Evolutionary conservation across 2,113 vertebrate species (phyloP), one percentile per base, ranked within the genome.

Genomic region (Himantopus leucocephalus): DNA sequence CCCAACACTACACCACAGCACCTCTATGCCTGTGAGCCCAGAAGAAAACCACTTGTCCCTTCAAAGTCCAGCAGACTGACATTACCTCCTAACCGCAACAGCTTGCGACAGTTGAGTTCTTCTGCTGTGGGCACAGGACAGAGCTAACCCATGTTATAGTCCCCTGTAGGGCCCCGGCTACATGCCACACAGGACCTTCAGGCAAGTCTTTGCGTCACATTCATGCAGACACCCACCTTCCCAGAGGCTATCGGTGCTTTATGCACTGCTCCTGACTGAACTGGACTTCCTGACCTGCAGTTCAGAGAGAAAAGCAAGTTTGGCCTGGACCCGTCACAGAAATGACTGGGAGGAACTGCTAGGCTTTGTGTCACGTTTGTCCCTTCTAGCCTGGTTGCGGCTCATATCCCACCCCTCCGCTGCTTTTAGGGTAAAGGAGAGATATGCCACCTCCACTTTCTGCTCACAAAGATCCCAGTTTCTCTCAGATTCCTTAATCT

Each of bases 171-270:
- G 19, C 29, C 39, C 50, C 6, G 1, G 50, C 50, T n/a, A 5
- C 1, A 1, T 2, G 17, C 43, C 62, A 45, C 14, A 1, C 37
- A 15, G 62, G 43, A 73, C 59, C 43, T 89, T 64, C 6, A 17
- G 47, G 39, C 37, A 27, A 45, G 26, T 9, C 58, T 77, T 85
- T 52, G 34, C 55, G 64, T 63, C 77, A 8, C 8, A 1, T 47
- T 64, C 63, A 6, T 4, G 10, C 48, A 59, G 87, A 14, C 13
- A 50, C 13, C 19, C 66, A 12, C 39, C 39, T 60, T 50, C 26
- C 59, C 29, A 68, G 68, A 47, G 89, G 58, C 32, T 12, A 1
- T 4, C 23, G 0, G 0, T 35, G 41, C 27, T 41, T 64, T 14
- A 3, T 0, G 1, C 20, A 8, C 35, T 20, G 59, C 16, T 89